Base-by-base conservation (phyloP, 2,888 invertebrate species). In the Mythimna impura region DNA sequence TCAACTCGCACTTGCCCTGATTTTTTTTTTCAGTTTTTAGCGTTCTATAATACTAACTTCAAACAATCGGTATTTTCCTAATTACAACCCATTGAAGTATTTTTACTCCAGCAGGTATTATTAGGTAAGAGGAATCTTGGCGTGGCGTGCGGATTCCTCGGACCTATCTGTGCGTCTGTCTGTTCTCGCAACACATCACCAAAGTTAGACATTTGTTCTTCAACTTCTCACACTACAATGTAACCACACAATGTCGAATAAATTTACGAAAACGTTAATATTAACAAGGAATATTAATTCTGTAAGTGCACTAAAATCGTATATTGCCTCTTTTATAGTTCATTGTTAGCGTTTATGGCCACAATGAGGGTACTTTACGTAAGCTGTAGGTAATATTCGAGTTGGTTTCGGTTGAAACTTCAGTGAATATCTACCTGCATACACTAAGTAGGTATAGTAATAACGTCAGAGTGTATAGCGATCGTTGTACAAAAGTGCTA, bases 271-370 rank as follows among this genome's bases (percentile, higher is more conserved):
- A 79, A 79, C 55, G 34, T 65, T 70, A 64, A 71, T 69, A 81
- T 79, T 82, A 81, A 81, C 81, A 74, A 72, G 69, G 74, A 65
- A 66, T 82, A 81, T 82, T 81, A 82, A 81, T 73, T 81, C 66
- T 34, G 40, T 73, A 64, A 80, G 71, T 71, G 71, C 68, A 77
- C 69, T 84, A 75, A 82, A 80, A 80, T 84, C 67, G 62, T 74
- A 67, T 77, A 81, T 74, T 75, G 71, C 81, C 73, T 83, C 75
- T 84, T 78, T 84, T 80, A 84, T 80, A 80, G 80, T 71, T 69
- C 66, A 74, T 73, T 77, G 73, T 80, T 76, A 80, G 61, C 78
- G 34, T 73, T 85, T 77, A 82, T 74, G 54, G 60, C 62, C 62
- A 80, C 66, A 76, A 71, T 71, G 76, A 78, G 82, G 81, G 80